phyloP scores from a whole-genome alignment of 2,888 invertebrate genomes.

The Tipula vernalis region DNA sequence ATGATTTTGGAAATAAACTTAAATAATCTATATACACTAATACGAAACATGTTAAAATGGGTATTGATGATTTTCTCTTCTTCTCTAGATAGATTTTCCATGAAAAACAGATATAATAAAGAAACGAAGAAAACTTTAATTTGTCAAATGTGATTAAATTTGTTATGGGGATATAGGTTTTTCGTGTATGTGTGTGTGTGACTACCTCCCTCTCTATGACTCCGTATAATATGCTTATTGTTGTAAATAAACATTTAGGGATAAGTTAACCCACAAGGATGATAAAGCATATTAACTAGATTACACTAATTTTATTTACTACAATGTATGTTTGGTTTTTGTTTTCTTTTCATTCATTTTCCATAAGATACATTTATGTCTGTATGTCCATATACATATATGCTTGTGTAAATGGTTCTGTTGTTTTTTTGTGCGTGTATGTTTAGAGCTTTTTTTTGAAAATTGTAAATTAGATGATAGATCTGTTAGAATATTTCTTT shows the following conservation, averaged over 20 bases:
- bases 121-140: not conserved
- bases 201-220: too few relatives aligned
- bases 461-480: not conserved
- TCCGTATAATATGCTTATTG: not conserved
- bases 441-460: not conserved
- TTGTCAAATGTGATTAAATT: constrained; percentile 4
- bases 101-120: not conserved
- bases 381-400: not conserved
- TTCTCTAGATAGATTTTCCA: not conserved
- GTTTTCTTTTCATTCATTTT: not conserved
- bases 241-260: constrained; percentile 4
- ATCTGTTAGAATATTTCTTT: not conserved
- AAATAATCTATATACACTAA: not conserved
- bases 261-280: constrained; percentile 4
- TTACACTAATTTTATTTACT: not conserved
- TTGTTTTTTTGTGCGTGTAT: not conserved
- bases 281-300: not conserved
- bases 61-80: not conserved
- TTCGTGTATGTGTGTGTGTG: not conserved
- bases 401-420: not conserved
- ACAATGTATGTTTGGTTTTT: not conserved
- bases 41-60: not conserved
- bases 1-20: not conserved
- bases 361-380: not conserved
- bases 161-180: not conserved